Evolutionary conservation across 2,888 invertebrate genomes (phyloP), one percentile per base, ranked within the genome.

Genomic region (Yponomeuta sedellus): DNA sequence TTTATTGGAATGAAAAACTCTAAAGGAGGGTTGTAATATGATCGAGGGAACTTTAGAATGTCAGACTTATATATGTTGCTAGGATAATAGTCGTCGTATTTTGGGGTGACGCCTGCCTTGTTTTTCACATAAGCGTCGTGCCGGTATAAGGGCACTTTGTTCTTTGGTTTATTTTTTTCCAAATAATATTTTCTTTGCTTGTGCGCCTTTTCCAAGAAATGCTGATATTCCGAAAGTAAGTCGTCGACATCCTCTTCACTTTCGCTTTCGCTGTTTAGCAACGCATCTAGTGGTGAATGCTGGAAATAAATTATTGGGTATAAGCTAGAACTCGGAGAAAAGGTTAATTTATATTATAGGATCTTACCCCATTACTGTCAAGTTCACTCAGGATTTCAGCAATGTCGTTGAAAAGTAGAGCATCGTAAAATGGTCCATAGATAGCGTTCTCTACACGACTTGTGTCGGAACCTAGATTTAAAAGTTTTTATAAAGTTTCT

Each of bases 331-430:
- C 16, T 52, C 1, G 12, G 44, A 52, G 12, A 16, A 52, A 16
- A 52, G 12, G 12, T 16, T 52, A 5, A 16, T 16, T 52, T 52
- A n/a, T 62, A 61, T n/a, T n/a, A n/a, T 61, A 28, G n/a, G 19
- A 16, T 58, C 11, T 22, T 19, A 88, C 87, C 72, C 77, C 74
- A 70, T 78, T 81, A 67, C 77, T 83, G 71, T 85, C 84, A 67
- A 87, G 79, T 64, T 88, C 88, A 69, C 83, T 86, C 66, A 89
- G 77, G 66, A 89, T 81, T 70, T 90, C 88, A 57, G 88, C 83
- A 34, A 90, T 81, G 69, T 90, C 91, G 67, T 80, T 86, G 68
- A 84, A 85, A 68, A 90, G 83, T 64, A 90, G 82, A 10, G 86
- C 82, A 71, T 89, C 86, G 69, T 85, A 85, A 70, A 82, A 77